Percentiles rank a stretch among this genome's conserved stretches.
These are phyloP conservation scores for Scaptomyza tumidula DNA, from an alignment of 2,888 invertebrate genomes.

Conservation along the genomic window DNA sequence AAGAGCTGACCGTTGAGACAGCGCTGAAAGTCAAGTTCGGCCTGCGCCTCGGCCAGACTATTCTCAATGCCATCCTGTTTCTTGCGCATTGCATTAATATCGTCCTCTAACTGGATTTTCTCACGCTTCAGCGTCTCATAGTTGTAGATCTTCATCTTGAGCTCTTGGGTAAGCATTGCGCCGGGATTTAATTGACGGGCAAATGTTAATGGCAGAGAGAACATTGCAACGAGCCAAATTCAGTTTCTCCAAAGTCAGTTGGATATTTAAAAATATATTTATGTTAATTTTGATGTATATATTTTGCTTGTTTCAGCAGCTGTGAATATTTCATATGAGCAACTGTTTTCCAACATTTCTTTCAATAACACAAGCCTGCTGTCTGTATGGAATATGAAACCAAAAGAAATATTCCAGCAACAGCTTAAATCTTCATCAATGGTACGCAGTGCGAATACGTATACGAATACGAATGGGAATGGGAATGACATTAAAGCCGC, in stretches of 20 bases:
- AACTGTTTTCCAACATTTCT: constrained; percentile 6
- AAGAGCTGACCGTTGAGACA: constrained; percentile 30
- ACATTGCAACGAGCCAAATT: no score
- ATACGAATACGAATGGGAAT: constrained; percentile 4
- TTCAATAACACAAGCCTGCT: constrained; percentile 30
- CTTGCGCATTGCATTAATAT: constrained; percentile 42
- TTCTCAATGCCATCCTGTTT: constrained; percentile 57
- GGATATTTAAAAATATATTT: constrained; percentile 3
- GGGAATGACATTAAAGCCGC: constrained; percentile 61
- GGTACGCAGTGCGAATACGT: constrained; percentile 11
- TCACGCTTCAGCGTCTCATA: constrained; percentile 44
- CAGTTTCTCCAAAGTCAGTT: constrained; percentile 1
- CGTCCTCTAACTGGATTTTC: constrained; percentile 44
- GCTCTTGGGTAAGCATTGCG: constrained; percentile 48
- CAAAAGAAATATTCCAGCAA: not conserved
- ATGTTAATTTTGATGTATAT: constrained; percentile 32
- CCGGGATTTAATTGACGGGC: constrained; percentile 60
- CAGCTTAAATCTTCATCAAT: constrained; percentile 50
- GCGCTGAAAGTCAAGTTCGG: constrained; percentile 62
- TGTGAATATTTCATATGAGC: constrained; percentile 19
- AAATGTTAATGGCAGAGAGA: constrained; percentile 29
- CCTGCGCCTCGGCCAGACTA: constrained; percentile 55
- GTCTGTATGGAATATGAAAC: not conserved
- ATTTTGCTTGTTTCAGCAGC: constrained; percentile 17
- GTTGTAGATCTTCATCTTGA: constrained; percentile 48